Base-by-base conservation (phyloP, 2,113 vertebrate genomes). In the Ranitomeya variabilis region DNA sequence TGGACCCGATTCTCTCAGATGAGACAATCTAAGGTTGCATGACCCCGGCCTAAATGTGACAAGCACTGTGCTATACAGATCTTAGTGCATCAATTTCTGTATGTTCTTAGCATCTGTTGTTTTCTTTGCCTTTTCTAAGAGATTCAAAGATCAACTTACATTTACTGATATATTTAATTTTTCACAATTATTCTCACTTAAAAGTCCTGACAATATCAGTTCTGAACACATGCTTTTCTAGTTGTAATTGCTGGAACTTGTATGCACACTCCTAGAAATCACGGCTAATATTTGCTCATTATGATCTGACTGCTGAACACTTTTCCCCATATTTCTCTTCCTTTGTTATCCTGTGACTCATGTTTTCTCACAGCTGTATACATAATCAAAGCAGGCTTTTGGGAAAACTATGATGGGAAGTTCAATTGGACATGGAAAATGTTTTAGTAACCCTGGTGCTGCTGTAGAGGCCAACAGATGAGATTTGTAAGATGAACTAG, bases 311-410 rank as follows among this genome's bases (percentile, higher is more conserved):
- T 15, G 51, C 31, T 55, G 19, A 77, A 86, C 83, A 55, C 57
- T 54, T 88, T 88, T 55, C 37, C 82, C 71, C 80, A 76, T 51
- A 60, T 82, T 88, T 52, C 79, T 82, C 45, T 81, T 62, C 14
- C 31, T 74, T 55, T 73, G 64, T 54, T 89, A 84, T 84, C 67
- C 57, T 52, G 73, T 89, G 81, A 84, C 57, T 89, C 87, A 83
- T 60, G 66, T 83, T 77, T 84, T 77, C 81, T 84, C 74, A 83
- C 80, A 89, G 87, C 80, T 89, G 87, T 81, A 67, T 78, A 57
- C 59, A 84, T 52, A 84, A 66, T 89, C 59, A 84, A 54, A 74
- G 67, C 67, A 83, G 69, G 60, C 57, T 60, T 88, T 83, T 31
- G 66, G 80, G 80, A 23, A 74, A 76, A 74, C 83, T 14, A 55